Conservation (phyloP, 2,888 invertebrate species). For the Andrena dorsata region DNA sequence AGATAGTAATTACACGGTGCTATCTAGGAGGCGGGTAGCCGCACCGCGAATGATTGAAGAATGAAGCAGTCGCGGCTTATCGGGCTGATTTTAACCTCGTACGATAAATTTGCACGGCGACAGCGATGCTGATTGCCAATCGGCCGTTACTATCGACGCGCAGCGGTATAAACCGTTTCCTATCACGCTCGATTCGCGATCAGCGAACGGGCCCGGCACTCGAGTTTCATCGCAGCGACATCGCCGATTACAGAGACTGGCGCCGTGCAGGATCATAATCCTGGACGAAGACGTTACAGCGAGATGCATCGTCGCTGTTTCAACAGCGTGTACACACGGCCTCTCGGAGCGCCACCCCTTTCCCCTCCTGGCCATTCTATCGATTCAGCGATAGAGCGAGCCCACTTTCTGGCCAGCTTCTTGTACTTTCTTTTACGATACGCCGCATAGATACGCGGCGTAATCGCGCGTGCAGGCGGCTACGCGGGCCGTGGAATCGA, state of each 20-base stretch:
- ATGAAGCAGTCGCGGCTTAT: constrained; percentile 12
- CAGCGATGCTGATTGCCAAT: constrained; percentile 22
- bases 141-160: constrained; percentile 20
- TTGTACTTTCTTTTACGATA: constrained; percentile 62
- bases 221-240: constrained; percentile 7
- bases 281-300: constrained; percentile 2
- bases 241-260: constrained; percentile 7
- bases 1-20: no score
- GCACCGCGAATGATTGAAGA: background rate
- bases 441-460: constrained; percentile 60
- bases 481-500: constrained; percentile 59
- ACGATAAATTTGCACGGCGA: constrained; percentile 21
- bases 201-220: background rate
- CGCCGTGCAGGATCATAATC: constrained; percentile 20
- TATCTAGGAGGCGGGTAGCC: background rate
- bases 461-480: constrained; percentile 51
- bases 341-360: background rate
- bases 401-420: constrained; percentile 54
- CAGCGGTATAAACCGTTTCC: constrained; percentile 21
- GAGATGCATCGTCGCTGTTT: background rate
- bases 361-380: constrained; percentile 21
- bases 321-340: background rate
- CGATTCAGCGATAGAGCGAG: constrained; percentile 49
- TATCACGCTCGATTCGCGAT: constrained; percentile 40
- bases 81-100: background rate